Conservation (phyloP, 2,797 vertebrate species). For the Lepus townsendii region DNA sequence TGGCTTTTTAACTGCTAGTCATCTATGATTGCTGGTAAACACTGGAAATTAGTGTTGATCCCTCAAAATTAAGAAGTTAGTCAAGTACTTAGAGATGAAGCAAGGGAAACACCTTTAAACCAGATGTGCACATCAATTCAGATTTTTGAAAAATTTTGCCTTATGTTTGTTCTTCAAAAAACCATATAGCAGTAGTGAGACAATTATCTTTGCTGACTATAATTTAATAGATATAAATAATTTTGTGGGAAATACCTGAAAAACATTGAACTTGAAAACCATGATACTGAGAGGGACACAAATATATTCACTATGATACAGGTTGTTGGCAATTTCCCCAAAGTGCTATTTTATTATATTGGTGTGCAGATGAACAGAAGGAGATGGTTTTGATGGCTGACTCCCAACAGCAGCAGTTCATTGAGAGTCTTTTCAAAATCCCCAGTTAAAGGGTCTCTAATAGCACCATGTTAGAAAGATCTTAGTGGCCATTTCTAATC, state of each 20-base stretch:
- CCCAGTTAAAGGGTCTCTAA: conserved; percentile 30
- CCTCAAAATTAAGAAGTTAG: conserved; percentile 88
- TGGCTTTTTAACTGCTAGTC: conserved; percentile 92
- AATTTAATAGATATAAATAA: background rate
- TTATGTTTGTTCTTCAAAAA: conserved; percentile 49
- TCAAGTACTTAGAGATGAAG: conserved; percentile 87
- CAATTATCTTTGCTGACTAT: background rate
- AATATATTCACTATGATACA: conserved; percentile 8
- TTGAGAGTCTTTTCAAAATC: conserved; percentile 25
- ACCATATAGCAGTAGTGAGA: background rate
- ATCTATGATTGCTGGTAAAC: conserved; percentile 91
- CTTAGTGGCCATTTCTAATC: conserved; percentile 7
- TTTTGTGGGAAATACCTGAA: background rate
- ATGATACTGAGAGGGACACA: background rate
- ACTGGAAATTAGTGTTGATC: conserved; percentile 89
- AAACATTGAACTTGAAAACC: background rate
- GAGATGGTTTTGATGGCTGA: background rate
- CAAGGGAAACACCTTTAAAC: conserved; percentile 84
- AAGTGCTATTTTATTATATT: conserved; percentile 1
- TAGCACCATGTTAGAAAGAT: background rate
- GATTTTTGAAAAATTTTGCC: background rate
- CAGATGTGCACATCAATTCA: conserved; percentile 86
- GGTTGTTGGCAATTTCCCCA: conserved; percentile 3
- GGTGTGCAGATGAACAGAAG: conserved; percentile 23
- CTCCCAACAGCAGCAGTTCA: background rate